Base-by-base conservation (phyloP, 2,797 vertebrate species). In the Sebastes cheni region DNA sequence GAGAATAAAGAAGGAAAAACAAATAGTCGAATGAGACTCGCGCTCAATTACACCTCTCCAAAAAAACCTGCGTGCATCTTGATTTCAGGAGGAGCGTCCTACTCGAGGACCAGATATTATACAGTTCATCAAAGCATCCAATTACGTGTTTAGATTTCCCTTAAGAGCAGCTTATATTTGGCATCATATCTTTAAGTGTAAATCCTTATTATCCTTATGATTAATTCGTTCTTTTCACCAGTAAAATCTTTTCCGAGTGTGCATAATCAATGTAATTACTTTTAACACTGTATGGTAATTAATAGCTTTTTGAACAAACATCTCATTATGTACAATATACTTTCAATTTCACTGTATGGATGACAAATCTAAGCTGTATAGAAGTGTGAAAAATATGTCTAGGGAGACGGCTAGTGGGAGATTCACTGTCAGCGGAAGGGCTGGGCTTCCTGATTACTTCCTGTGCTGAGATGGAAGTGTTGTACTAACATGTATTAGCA, bases 1-100 rank as follows among this genome's bases (percentile, higher is more conserved):
- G 32, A 87, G 83, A 87, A 88, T 85, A 85, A 89, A 92, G 78
- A 75, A 80, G 65, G 42, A 34, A 77, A 89, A 85, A 82, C 64
- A 75, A 87, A 89, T 82, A 11, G 42, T 72, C 82, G 61, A 81
- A 72, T 74, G 61, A 78, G 76, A 84, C 82, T 85, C 76, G 56
- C 61, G 54, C 71, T 89, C 79, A 90, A 81, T 92, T 90, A 87
- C 77, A 75, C 30, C 50, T 74, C 20, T 30, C 20, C 46, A 67
- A 84, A 76, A 71, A 67, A 80, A 73, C 29, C 7, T 73, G 36
- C 5, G 8, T 55, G 34, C n/a, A 64, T 78, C 58, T 72, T 86
- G 64, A 88, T 72, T 86, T 84, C 52, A 42, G 42, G 6, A 67
- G 4, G 13, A 82, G 30, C 18, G 4, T 72, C 77, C 8, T 18